Base-by-base conservation (phyloP, 2,797 vertebrate species). In the Sardinella longiceps region DNA sequence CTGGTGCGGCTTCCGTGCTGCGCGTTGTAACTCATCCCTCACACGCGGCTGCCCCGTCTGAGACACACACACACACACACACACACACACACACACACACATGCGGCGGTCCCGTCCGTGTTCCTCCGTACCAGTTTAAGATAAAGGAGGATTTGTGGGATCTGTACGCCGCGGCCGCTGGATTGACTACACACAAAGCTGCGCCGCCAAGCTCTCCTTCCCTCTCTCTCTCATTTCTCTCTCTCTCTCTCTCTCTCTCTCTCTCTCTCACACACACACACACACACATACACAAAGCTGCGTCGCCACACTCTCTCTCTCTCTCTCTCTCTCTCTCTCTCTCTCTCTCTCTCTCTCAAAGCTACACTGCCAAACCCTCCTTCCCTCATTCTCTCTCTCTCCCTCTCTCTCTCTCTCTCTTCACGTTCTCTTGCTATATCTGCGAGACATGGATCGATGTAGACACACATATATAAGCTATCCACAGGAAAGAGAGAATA, bases 81-180 rank as follows among this genome's bases (percentile, higher is more conserved):
- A n/a, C n/a, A n/a, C n/a, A n/a, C n/a, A n/a, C n/a, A n/a, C n/a
- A n/a, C n/a, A n/a, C n/a, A n/a, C n/a, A n/a, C n/a, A n/a, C n/a
- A n/a, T n/a, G 46, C 56, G 4, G 56, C 20, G 20, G 56, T n/a
- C 56, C 60, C 25, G 10, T n/a, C 60, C 6, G 25, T 30, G 60
- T 66, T 15, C 28, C 60, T 66, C 28, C 4, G 25, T 30, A 33
- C 60, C 60, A 25, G 25, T 66, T 33, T 33, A 25, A 66, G 60
- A 66, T 66, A 66, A 66, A 33, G 60, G 60, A 66, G 60, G 60
- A 66, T 66, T 66, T 66, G 60, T 66, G 60, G 60, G 60, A 28
- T 66, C 25, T 25, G 25, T 30, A 3, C 25, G 6, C 12, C 25
- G 6, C 12, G 60, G 60, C 2, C 25, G 7, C 25, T 2, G 60